Percentiles rank a stretch among this genome's conserved stretches.
These are phyloP conservation scores for Lagria hirta DNA, from an alignment of 2,888 invertebrate genomes.

Conservation along the genomic window DNA sequence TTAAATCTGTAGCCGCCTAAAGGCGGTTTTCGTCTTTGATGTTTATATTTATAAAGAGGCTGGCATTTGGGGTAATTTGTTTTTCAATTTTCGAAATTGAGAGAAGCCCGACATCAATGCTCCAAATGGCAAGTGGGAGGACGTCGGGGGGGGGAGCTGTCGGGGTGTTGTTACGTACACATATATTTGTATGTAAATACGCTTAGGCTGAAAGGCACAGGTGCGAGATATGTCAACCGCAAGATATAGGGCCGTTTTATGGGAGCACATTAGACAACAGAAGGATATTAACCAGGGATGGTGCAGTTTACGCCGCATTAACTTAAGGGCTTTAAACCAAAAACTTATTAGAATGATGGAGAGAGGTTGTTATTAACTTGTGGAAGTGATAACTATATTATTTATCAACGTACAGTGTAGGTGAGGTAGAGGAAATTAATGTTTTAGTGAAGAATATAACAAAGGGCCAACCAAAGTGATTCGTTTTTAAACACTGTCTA, in stretches of 20 bases:
- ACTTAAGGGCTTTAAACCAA: not conserved
- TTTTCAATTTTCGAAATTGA: constrained; percentile 51
- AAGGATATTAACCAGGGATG: constrained; percentile 38
- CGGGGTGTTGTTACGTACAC: constrained; percentile 33
- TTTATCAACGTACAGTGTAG: too few species aligned
- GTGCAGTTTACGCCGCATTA: constrained; percentile 3
- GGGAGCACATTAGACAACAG: constrained; percentile 48
- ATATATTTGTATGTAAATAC: constrained; percentile 55
- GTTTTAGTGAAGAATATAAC: too few species aligned
- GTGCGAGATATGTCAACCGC: constrained; percentile 55
- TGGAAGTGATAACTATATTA: too few species aligned
- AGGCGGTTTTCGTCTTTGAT: too few species aligned
- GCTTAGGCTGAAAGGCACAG: constrained; percentile 50
- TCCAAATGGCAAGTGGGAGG: constrained; percentile 46
- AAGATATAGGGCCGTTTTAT: constrained; percentile 52
- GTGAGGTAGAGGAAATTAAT: too few species aligned
- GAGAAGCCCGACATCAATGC: constrained; percentile 43
- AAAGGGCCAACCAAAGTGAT: too few species aligned
- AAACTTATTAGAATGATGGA: too few species aligned
- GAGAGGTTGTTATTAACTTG: too few species aligned
- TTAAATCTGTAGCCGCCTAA: not conserved
- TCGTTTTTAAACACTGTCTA: too few species aligned
- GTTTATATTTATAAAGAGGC: too few species aligned
- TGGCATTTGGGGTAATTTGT: constrained; percentile 44
- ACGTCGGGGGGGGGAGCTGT: constrained; percentile 34